Evolutionary conservation across 2,888 invertebrate species (phyloP), one percentile per base, ranked within the genome.

Genomic region (Gymnosoma rotundatum): DNA sequence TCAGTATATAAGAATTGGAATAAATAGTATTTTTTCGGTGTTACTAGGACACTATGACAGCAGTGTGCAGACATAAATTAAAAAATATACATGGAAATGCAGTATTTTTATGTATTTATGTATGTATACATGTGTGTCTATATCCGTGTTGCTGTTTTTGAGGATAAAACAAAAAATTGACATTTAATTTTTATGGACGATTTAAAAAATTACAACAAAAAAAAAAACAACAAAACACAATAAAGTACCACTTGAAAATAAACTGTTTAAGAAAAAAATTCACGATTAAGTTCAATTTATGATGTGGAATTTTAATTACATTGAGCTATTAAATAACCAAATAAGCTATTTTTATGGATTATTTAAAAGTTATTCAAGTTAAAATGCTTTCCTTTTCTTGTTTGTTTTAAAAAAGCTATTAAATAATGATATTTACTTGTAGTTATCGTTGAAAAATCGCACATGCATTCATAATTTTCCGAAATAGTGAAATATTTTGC

Each of bases 21-120:
- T 78, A 72, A 61, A 69, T 78, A 61, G 78, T 61, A 66, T 74
- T 73, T 84, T 86, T 85, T 86, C 80, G 84, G 84, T 86, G 86
- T 86, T 86, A 86, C 86, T 86, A 83, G 86, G 86, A 86, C 86
- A 86, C 86, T 86, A 81, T 74, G 81, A 84, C 84, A 81, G 84
- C 81, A 81, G 81, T 78, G 70, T 84, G 81, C 81, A 84, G 84
- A 84, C 78, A 84, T 84, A 84, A 84, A 84, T 84, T 84, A 78
- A 78, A 84, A 83, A 84, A 45, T 80, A 81, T 84, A 84, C 81
- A 84, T 84, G 84, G 81, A 84, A 84, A 84, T 84, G 81, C 84
- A 81, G 84, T 81, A 81, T 81, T 84, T 84, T 74, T 60, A 73
- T 60, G 32, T 64, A 64, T 60, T 58, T 54, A 60, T 76, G 6